These are phyloP conservation scores for Rhinoptilus africanus DNA, from an alignment of 2,113 vertebrate species.

Conservation along the genomic window DNA sequence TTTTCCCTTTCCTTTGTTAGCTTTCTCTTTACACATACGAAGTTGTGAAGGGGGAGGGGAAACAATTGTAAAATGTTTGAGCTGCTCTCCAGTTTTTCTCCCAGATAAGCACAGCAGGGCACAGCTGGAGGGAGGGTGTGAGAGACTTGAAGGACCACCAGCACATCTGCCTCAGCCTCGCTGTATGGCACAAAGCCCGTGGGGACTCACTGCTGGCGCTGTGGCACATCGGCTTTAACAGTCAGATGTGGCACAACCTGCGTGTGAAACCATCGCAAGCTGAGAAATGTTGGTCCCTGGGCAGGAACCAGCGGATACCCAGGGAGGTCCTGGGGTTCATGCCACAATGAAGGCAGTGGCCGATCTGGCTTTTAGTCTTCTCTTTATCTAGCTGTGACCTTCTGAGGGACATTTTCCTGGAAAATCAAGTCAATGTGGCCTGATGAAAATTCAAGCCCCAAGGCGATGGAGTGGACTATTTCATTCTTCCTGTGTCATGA, in stretches of 20 bases:
- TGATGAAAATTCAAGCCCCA: neutral
- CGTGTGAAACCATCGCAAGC: rapidly evolving
- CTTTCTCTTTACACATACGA: neutral
- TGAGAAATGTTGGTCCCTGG: neutral
- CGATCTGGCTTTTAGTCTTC: neutral
- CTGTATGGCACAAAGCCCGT: rapidly evolving
- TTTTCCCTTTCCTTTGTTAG: neutral
- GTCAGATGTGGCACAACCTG: rapidly evolving
- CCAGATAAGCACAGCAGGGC: neutral
- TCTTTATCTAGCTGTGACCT: neutral
- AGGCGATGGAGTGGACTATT: neutral
- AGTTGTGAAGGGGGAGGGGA: neutral
- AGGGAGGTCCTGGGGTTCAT: neutral
- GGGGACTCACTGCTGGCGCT: neutral
- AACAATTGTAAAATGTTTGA: neutral
- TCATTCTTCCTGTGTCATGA: neutral
- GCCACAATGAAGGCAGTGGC: rapidly evolving
- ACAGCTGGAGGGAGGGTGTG: neutral
- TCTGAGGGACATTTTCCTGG: neutral
- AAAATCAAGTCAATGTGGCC: neutral
- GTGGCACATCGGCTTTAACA: neutral
- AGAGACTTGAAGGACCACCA: neutral
- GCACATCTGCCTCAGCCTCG: neutral
- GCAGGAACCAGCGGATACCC: neutral
- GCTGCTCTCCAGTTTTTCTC: neutral